Percentiles rank a stretch among this genome's conserved stretches.
Evolutionary conservation across 2,113 vertebrate genomes (phyloP).

Genomic region (Balaenoptera acutorostrata): DNA sequence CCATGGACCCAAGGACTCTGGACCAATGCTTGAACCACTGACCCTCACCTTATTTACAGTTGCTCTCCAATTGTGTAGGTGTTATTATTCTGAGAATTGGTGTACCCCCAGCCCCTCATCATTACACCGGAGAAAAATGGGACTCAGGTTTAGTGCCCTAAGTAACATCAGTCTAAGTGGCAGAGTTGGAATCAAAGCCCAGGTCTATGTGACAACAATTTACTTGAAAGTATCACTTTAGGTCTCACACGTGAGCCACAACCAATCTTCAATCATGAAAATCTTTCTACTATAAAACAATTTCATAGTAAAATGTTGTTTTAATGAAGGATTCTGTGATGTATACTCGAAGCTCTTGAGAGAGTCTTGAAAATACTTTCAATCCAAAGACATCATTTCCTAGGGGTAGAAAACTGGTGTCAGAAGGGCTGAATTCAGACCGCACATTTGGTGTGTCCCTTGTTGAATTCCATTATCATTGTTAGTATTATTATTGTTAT

Average conservation of each 20-base stretch:
- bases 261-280: neutral
- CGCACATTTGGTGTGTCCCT: neutral
- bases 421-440: neutral
- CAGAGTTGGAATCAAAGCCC: neutral
- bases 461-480: neutral
- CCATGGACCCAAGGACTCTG: neutral
- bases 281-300: neutral
- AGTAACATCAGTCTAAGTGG: neutral
- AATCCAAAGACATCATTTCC: neutral
- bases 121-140: neutral
- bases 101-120: neutral
- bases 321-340: neutral
- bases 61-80: neutral
- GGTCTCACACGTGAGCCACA: neutral
- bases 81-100: too few species aligned
- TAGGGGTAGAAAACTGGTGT: neutral
- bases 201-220: neutral
- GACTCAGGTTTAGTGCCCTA: neutral
- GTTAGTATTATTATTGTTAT: neutral
- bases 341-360: neutral
- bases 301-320: neutral
- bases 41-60: neutral
- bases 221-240: neutral
- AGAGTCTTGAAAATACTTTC: neutral
- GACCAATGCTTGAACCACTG: neutral